Percentiles rank a stretch among this genome's conserved stretches.
phyloP scores from a whole-genome alignment of 1,140 invertebrate genomes.

The Ridgeia piscesae region DNA sequence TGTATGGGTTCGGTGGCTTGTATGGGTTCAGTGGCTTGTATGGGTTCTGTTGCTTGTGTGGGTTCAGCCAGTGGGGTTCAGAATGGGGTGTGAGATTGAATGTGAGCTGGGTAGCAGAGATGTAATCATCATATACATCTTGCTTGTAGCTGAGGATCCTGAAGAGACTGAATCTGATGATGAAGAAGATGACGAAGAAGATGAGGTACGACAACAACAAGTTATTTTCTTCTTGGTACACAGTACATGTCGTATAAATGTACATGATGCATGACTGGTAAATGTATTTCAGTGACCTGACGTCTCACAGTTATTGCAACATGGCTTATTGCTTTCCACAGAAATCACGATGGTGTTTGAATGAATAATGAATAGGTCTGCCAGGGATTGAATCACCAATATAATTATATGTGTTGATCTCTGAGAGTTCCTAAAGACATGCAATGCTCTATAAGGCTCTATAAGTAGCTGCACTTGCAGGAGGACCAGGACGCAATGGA shows the following conservation, averaged over 20 bases:
- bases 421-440: too few species aligned
- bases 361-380: too few species aligned
- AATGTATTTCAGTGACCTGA: too few species aligned
- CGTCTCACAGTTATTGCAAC: too few species aligned
- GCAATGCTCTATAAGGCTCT: too few species aligned
- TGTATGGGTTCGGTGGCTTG: too few species aligned
- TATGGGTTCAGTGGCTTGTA: too few species aligned
- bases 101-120: neutral
- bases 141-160: constrained; percentile 39
- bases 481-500: constrained; percentile 62
- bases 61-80: neutral
- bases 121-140: neutral
- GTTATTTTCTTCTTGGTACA: neutral
- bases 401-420: too few species aligned
- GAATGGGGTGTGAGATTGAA: neutral
- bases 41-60: neutral
- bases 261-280: neutral
- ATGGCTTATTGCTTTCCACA: too few species aligned
- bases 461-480: constrained; percentile 32
- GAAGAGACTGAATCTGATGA: constrained; percentile 54
- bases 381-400: too few species aligned
- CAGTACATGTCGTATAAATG: neutral
- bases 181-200: constrained; percentile 57
- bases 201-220: constrained; percentile 36
- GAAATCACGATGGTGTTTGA: too few species aligned